Percentiles rank a stretch among this genome's conserved stretches.
These are phyloP conservation scores for Taeniopygia guttata DNA, from an alignment of 2,797 vertebrate species.

Conservation along the genomic window DNA sequence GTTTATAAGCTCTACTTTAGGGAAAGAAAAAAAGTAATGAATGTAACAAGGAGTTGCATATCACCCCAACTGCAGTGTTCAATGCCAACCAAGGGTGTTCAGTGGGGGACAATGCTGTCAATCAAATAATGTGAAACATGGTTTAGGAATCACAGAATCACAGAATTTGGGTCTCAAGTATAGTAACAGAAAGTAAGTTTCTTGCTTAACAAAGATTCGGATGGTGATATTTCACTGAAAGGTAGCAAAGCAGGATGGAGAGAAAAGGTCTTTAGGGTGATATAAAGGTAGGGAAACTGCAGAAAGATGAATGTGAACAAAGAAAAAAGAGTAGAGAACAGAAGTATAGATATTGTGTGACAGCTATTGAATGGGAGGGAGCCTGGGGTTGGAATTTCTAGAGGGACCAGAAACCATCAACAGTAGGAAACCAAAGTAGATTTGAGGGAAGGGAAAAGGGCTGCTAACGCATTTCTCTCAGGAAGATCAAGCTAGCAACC, in stretches of 20 bases:
- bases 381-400: background rate
- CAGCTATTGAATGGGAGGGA: conserved; percentile 4
- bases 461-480: background rate
- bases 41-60: background rate
- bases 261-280: background rate
- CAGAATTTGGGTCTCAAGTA: background rate
- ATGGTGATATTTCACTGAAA: background rate
- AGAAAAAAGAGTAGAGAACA: background rate
- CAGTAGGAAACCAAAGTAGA: background rate
- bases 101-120: background rate
- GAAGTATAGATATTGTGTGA: background rate
- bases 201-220: background rate
- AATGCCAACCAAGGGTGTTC: background rate
- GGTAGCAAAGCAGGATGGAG: background rate
- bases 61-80: background rate
- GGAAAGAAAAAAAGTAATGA: background rate
- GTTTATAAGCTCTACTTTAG: background rate
- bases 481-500: background rate
- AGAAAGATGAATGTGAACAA: background rate
- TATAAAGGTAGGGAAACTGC: background rate
- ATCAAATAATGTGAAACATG: background rate
- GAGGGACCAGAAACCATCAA: background rate
- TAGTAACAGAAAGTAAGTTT: background rate
- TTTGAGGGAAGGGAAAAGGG: background rate
- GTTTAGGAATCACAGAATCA: background rate